Evolutionary conservation across 2,113 vertebrate species (phyloP), one percentile per base, ranked within the genome.

Genomic region (Patagioenas fasciata): DNA sequence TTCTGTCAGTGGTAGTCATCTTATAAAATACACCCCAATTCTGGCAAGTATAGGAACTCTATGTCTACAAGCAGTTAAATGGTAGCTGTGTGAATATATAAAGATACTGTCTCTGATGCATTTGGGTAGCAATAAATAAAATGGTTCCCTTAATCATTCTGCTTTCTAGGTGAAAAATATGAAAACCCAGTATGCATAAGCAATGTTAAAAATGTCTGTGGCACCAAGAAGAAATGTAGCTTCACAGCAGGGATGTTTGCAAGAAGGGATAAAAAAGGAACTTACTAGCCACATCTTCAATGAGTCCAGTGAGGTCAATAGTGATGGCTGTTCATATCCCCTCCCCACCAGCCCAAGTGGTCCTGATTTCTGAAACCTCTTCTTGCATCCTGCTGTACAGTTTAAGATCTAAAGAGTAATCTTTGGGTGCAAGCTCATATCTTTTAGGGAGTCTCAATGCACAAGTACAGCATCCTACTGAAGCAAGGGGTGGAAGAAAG

Each of bases 51-150:
- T 24, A 56, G 66, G 47, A 93, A 79, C 15, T 95, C 93, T 36
- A 78, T 82, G 84, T 61, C 82, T 87, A 40, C 4, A 6, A 93
- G 92, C n/a, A 15, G 54, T 95, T 97, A 96, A 93, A 95, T 25
- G 19, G 67, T 89, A 82, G 57, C 29, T 84, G 15, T 36, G 78
- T 34, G 44, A 80, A 83, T 86, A 81, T 12, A 66, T 67, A 60
- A 92, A 88, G 47, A 44, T 44, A 13, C 4, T 78, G 28, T 51
- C 12, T 12, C 28, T 88, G 50, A 71, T 34, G 36, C 13, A 67
- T 86, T 77, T 70, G 29, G 11, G 17, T 56, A 66, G 53, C 64
- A 78, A 20, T 67, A 83, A 89, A 60, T 64, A 89, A 81, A 86
- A 23, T 0, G 0, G 15, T 36, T 13, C 29, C 17, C 89, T 91